Evolutionary conservation across 2,797 vertebrate genomes (phyloP), one percentile per base, ranked within the genome.

Genomic region (Gadopsis marmoratus): DNA sequence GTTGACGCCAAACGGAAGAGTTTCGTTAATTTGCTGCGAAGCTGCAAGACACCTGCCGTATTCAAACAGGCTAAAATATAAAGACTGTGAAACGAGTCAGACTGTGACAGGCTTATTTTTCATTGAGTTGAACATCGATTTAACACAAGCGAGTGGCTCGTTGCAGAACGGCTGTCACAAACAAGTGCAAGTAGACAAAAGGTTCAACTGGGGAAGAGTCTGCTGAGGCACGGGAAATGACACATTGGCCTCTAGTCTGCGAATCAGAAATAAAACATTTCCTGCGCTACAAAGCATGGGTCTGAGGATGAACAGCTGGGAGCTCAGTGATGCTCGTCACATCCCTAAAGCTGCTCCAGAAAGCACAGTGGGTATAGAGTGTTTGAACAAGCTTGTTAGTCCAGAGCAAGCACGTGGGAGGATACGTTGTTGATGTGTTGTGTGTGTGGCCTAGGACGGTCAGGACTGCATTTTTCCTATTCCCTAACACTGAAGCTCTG

Each of bases 101-200:
- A 66, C 58, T 78, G 66, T 86, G 88, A 89, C 84, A 79, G 76
- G 68, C 58, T 80, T 82, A 50, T 87, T 88, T 88, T 92, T 83
- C 72, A 80, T 67, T 23, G 54, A 82, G 72, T 63, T 81, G 48
- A 89, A 86, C 71, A 47, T 82, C 70, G 68, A 88, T 87, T 87
- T 76, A 86, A 86, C 87, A 82, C 37, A 29, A 68, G 81, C 56
- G 76, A 88, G 74, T 21, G 51, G 70, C 76, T 74, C 66, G 82
- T 84, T 35, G 75, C 39, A 11, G 55, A 56, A 55, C 13, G 53
- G 73, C 72, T 76, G 89, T 81, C 74, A 82, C 53, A 73, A 69
- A 81, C 70, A 79, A 79, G 76, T 58, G 39, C 19, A 21, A 70
- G 65, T 10, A 55, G 72, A 86, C 69, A 81, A 80, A 88, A 70